phyloP scores from a whole-genome alignment of 2,113 vertebrate species.

The Sinosuthora webbiana region DNA sequence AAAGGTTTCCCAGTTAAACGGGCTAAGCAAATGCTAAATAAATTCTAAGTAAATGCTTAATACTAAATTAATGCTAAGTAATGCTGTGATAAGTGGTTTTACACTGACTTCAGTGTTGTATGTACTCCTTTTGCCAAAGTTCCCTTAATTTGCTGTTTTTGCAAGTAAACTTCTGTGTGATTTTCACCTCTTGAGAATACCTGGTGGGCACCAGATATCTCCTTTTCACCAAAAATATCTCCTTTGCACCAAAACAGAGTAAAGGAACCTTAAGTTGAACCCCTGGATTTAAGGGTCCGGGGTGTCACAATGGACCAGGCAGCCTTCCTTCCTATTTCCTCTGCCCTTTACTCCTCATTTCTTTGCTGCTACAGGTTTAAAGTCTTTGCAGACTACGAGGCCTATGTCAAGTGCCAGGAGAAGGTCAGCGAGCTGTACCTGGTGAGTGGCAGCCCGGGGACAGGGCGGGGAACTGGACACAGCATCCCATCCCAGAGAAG shows the following conservation, averaged over 20 bases:
- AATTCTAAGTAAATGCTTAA: background rate
- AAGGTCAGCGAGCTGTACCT: conserved; percentile 90
- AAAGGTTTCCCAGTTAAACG: background rate
- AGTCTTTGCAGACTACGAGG: conserved; percentile 94
- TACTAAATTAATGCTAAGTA: background rate
- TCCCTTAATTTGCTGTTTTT: background rate
- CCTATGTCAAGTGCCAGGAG: conserved; percentile 87
- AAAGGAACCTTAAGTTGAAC: background rate
- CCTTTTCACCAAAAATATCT: background rate
- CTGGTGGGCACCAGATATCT: background rate
- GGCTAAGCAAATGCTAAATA: background rate
- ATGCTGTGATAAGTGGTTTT: background rate
- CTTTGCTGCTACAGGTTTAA: conserved; percentile 81
- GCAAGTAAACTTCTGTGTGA: background rate
- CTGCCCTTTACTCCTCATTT: background rate
- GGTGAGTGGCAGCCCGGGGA: conserved; percentile 71
- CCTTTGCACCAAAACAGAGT: background rate
- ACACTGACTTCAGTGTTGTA: background rate
- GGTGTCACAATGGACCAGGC: background rate
- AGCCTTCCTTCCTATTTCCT: accelerated
- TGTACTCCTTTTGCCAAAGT: background rate
- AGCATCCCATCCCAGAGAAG: accelerated
- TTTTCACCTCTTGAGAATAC: background rate
- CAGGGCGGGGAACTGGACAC: background rate
- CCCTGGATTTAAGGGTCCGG: background rate